phyloP scores from a whole-genome alignment of 2,888 invertebrate species.

The Sympetrum striolatum region DNA sequence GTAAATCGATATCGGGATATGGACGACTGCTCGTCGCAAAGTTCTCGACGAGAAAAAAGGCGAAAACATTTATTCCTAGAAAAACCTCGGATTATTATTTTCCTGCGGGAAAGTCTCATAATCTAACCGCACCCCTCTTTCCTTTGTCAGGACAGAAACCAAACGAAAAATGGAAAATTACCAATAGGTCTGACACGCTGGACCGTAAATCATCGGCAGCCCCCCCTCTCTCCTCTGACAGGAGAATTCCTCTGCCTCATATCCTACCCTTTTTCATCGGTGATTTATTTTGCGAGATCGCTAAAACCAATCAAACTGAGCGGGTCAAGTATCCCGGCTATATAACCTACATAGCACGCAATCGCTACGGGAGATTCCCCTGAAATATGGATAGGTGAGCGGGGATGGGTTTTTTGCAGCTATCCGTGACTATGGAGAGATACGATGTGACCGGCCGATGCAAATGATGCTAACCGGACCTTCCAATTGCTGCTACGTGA shows the following conservation, averaged over 20 bases:
- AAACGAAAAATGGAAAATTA: constrained; percentile 24
- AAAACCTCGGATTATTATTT: neutral
- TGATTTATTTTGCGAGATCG: constrained; percentile 13
- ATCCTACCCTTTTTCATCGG: neutral
- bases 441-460: neutral
- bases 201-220: neutral
- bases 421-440: neutral
- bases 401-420: neutral
- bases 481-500: neutral
- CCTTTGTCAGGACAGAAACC: neutral
- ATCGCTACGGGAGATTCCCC: neutral
- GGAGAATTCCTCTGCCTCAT: neutral
- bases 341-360: neutral
- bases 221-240: neutral
- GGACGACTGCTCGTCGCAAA: neutral
- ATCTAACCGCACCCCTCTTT: neutral
- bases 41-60: neutral
- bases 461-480: neutral
- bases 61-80: neutral
- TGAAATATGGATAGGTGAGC: constrained; percentile 29
- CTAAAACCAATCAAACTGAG: constrained; percentile 42
- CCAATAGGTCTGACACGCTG: constrained; percentile 14
- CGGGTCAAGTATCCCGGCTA: constrained; percentile 28
- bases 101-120: neutral
- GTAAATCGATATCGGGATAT: constrained; percentile 1